phyloP scores from a whole-genome alignment of 2,888 invertebrate genomes.

The Meganola albula region DNA sequence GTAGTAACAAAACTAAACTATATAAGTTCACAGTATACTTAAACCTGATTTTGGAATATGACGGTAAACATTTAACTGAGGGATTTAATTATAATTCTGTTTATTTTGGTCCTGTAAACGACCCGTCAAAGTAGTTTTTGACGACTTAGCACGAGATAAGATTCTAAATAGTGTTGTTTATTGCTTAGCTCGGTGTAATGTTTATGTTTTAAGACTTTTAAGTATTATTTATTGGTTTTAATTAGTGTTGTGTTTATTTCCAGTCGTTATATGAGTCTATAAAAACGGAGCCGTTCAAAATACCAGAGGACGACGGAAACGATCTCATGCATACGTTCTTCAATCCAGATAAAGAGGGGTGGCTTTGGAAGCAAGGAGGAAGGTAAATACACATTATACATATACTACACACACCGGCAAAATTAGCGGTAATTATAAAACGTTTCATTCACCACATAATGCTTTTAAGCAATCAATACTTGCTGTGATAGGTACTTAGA shows the following conservation, averaged over 20 bases:
- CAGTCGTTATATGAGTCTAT: conserved; percentile 98
- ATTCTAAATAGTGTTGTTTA: neutral
- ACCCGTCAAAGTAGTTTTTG: no score
- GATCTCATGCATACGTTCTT: conserved; percentile 99
- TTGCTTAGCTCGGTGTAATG: neutral
- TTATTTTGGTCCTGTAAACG: neutral
- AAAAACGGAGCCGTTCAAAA: conserved; percentile 99
- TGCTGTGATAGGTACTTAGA: no score
- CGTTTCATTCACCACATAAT: no score
- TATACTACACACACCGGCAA: no score
- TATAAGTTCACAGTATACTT: no score
- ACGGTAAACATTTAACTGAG: no score
- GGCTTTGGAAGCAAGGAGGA: conserved; percentile 98
- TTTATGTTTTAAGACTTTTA: neutral
- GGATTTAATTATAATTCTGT: neutral
- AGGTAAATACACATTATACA: conserved; percentile 55
- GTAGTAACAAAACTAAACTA: no score
- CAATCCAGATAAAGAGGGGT: conserved; percentile 99
- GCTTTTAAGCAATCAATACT: no score
- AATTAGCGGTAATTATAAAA: no score
- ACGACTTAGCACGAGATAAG: no score
- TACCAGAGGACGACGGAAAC: conserved; percentile 99
- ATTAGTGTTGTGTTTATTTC: conserved; percentile 35
- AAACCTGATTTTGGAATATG: no score
- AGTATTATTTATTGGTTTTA: conserved; percentile 1